Percentiles rank a stretch among this genome's conserved stretches.
Evolutionary conservation across 2,888 invertebrate species (phyloP).

Genomic region (Loripinus fragilis): DNA sequence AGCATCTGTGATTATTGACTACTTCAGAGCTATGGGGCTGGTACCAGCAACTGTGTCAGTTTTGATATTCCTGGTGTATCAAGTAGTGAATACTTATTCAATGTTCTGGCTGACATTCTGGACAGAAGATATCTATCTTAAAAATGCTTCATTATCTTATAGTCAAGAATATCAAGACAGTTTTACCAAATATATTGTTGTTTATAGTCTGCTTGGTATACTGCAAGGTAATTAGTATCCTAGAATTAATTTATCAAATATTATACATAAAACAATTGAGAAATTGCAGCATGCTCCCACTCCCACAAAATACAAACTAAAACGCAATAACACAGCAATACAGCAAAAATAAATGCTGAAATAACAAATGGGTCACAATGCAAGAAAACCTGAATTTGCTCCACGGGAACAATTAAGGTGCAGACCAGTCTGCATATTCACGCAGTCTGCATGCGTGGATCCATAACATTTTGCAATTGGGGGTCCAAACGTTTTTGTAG

Average conservation of each 20-base stretch:
- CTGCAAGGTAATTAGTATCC: conserved; percentile 82
- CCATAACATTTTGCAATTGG: too few species aligned
- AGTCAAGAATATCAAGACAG: conserved; percentile 66
- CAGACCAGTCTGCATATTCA: too few species aligned
- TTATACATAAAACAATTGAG: too few species aligned
- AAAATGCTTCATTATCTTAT: conserved; percentile 68
- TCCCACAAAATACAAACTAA: too few species aligned
- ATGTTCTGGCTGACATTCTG: conserved; percentile 82
- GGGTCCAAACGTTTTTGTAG: too few species aligned
- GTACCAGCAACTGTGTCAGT: conserved; percentile 91
- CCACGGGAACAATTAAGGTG: not conserved
- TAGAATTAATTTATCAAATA: too few species aligned
- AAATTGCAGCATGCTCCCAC: too few species aligned
- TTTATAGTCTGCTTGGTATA: conserved; percentile 83
- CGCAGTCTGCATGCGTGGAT: too few species aligned
- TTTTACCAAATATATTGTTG: conserved; percentile 82
- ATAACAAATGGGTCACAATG: too few species aligned
- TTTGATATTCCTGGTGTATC: conserved; percentile 79
- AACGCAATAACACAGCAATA: too few species aligned
- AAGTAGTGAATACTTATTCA: conserved; percentile 73
- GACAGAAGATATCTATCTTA: conserved; percentile 79
- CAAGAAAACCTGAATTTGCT: too few species aligned
- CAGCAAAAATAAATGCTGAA: too few species aligned
- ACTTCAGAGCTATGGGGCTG: conserved; percentile 91
- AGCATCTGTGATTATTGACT: conserved; percentile 93